Percentiles rank a stretch among this genome's conserved stretches.
Evolutionary conservation across 1,140 invertebrate genomes (phyloP).

Genomic region (Lithobius niger): DNA sequence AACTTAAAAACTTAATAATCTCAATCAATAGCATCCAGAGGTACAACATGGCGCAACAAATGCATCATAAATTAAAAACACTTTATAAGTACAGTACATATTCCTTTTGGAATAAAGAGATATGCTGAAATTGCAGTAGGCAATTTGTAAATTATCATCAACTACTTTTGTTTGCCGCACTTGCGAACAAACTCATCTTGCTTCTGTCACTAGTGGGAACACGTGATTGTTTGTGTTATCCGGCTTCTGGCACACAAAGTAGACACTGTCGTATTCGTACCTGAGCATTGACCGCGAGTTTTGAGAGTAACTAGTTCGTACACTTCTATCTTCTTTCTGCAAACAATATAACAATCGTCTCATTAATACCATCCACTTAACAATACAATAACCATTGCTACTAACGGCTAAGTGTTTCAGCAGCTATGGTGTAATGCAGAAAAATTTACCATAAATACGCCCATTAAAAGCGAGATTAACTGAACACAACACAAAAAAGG

Average conservation of each 20-base stretch:
- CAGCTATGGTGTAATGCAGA: not conserved
- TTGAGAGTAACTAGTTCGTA: conserved; percentile 78
- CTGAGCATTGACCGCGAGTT: conserved; percentile 87
- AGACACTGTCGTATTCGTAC: conserved; percentile 77
- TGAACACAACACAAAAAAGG: not conserved
- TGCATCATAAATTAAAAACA: too few relatives aligned
- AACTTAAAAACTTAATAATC: too few relatives aligned
- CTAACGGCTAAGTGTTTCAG: not conserved
- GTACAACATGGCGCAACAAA: too few relatives aligned
- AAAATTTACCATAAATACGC: not conserved
- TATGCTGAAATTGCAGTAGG: too few relatives aligned
- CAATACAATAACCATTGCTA: not conserved
- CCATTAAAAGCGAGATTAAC: not conserved
- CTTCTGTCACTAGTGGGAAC: too few relatives aligned
- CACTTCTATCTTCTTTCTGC: conserved; percentile 57
- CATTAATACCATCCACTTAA: not conserved
- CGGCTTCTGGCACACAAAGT: conserved; percentile 72
- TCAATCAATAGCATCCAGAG: too few relatives aligned
- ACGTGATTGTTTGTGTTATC: conserved; percentile 3
- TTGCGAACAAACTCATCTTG: too few relatives aligned
- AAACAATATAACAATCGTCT: conserved; percentile 24
- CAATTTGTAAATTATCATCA: too few relatives aligned
- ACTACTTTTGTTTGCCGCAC: too few relatives aligned
- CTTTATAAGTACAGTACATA: too few relatives aligned
- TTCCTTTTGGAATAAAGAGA: too few relatives aligned